These are phyloP conservation scores for Leucosticte australis DNA, from an alignment of 2,113 vertebrate species.

Conservation along the genomic window DNA sequence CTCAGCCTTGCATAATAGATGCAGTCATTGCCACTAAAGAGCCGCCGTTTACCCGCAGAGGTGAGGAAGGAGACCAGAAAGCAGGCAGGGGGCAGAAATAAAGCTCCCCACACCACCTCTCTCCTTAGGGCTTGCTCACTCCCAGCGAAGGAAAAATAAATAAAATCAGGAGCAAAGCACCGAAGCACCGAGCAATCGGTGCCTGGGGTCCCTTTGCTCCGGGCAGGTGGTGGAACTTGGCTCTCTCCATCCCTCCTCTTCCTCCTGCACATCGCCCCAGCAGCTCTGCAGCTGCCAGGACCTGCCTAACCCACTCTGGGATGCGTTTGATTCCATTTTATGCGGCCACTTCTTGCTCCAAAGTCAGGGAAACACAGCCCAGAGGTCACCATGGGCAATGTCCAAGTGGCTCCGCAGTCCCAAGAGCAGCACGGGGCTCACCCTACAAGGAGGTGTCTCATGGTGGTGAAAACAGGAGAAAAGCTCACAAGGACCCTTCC, in stretches of 20 bases:
- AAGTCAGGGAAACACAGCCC: not conserved
- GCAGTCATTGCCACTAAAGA: slow-evolving; percentile 58
- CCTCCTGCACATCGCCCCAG: not conserved
- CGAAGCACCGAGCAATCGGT: rapidly evolving
- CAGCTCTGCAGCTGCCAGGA: not conserved
- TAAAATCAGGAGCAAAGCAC: not conserved
- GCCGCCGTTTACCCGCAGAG: slow-evolving; percentile 54
- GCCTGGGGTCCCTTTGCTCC: not conserved
- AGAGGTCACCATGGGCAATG: rapidly evolving
- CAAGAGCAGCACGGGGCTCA: rapidly evolving
- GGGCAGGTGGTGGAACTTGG: not conserved
- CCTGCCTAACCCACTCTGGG: not conserved
- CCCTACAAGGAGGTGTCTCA: not conserved
- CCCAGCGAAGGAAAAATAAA: not conserved
- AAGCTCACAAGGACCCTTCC: rapidly evolving
- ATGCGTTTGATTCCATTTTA: not conserved
- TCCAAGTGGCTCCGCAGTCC: rapidly evolving
- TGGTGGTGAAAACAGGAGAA: not conserved
- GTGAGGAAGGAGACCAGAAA: slow-evolving; percentile 18
- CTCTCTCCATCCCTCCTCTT: not conserved
- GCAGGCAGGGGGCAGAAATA: slow-evolving; percentile 18
- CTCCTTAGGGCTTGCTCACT: not conserved
- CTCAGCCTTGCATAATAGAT: slow-evolving; percentile 63
- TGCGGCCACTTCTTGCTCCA: rapidly evolving
- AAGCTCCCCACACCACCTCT: not conserved